Conservation (phyloP, 2,888 invertebrate genomes). For the Amphipoea oculea region DNA sequence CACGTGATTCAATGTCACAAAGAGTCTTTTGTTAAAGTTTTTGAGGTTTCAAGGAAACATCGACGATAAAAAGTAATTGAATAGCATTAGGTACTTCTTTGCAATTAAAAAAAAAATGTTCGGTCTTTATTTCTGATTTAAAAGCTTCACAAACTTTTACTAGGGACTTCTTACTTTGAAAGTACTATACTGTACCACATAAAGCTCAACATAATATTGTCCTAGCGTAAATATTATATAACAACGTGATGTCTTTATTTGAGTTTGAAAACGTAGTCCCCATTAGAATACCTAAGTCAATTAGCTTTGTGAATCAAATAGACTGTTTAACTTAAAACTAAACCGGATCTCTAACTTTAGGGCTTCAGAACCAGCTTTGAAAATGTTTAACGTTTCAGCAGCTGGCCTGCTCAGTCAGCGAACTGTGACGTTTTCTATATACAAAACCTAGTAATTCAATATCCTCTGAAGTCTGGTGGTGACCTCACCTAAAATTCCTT, state of each 20-base stretch:
- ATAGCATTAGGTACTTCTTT: conserved; percentile 35
- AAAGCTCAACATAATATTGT: conserved; percentile 7
- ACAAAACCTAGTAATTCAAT: neutral
- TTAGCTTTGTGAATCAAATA: conserved; percentile 10
- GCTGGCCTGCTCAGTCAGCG: neutral
- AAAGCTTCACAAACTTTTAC: conserved; percentile 25
- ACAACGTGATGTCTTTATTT: conserved; percentile 2
- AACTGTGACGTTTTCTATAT: neutral
- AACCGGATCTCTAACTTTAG: neutral
- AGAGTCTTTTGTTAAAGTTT: conserved; percentile 67
- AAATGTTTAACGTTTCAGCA: neutral
- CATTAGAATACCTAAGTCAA: conserved; percentile 22
- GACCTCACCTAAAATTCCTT: neutral
- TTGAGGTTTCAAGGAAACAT: conserved; percentile 67
- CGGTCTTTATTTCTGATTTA: conserved; percentile 28
- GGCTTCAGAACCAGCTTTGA: neutral
- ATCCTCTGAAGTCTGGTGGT: neutral
- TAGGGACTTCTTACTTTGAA: conserved; percentile 1
- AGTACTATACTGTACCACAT: neutral
- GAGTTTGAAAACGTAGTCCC: neutral
- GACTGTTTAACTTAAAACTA: neutral
- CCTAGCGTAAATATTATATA: conserved; percentile 13
- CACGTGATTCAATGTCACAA: conserved; percentile 66
- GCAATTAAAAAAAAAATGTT: conserved; percentile 36
- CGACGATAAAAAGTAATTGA: conserved; percentile 44